These are phyloP conservation scores for Silvanus unidentatus DNA, from an alignment of 2,888 invertebrate genomes.

Conservation along the genomic window DNA sequence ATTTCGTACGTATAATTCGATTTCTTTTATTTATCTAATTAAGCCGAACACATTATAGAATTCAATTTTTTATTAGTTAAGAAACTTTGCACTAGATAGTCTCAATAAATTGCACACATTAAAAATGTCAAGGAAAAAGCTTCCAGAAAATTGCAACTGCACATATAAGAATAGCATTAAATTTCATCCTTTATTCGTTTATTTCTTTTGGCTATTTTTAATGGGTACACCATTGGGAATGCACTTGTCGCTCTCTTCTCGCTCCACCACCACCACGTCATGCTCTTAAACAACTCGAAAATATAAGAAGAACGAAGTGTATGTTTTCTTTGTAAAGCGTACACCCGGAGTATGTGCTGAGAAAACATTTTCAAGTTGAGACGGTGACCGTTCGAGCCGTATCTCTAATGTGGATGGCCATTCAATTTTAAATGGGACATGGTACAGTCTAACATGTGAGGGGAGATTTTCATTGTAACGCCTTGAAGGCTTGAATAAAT, in stretches of 20 bases:
- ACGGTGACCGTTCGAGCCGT: not conserved
- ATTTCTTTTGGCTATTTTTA: slow-evolving; percentile 18
- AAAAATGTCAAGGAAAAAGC: too few species aligned
- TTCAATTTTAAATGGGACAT: slow-evolving; percentile 9
- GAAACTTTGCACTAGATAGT: too few species aligned
- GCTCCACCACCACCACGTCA: slow-evolving; percentile 10
- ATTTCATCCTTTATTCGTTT: too few species aligned
- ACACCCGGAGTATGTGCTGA: slow-evolving; percentile 9
- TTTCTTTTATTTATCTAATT: not conserved
- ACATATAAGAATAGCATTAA: too few species aligned
- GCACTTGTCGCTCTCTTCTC: slow-evolving; percentile 18
- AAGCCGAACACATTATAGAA: too few species aligned
- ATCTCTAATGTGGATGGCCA: not conserved
- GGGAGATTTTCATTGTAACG: slow-evolving; percentile 27
- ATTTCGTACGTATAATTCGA: too few species aligned
- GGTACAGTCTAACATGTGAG: slow-evolving; percentile 21
- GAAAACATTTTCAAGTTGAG: not conserved
- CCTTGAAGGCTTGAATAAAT: slow-evolving; percentile 40
- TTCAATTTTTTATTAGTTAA: too few species aligned
- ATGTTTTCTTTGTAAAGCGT: slow-evolving; percentile 4
- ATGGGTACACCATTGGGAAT: slow-evolving; percentile 23
- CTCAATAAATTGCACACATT: too few species aligned
- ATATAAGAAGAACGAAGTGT: not conserved
- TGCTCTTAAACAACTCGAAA: slow-evolving; percentile 12
- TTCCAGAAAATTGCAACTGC: too few species aligned